Evolutionary conservation across 2,113 vertebrate genomes (phyloP).

Genomic region (Clinocottus analis): DNA sequence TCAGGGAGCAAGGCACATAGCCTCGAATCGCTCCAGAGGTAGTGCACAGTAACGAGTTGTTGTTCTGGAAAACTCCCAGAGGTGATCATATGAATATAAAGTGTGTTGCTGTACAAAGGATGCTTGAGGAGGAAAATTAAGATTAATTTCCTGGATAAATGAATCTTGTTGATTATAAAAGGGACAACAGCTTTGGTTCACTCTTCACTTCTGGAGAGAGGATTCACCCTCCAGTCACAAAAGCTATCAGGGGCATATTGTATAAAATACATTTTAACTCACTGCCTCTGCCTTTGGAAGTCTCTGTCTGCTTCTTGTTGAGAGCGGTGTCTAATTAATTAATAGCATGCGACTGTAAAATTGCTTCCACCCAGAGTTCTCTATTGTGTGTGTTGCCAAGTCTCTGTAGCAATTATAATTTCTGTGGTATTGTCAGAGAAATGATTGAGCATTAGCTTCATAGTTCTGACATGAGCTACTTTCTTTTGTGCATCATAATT

Average conservation of each 20-base stretch:
- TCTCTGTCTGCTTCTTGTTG: constrained; percentile 18
- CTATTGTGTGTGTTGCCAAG: constrained; percentile 35
- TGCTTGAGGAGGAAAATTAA: constrained; percentile 55
- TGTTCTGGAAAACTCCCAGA: constrained; percentile 51
- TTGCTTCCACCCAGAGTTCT: constrained; percentile 42
- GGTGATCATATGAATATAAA: constrained; percentile 61
- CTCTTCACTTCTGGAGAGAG: constrained; percentile 26
- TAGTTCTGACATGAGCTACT: constrained; percentile 23
- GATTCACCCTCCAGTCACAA: constrained; percentile 43
- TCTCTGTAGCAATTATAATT: constrained; percentile 51
- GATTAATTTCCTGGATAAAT: constrained; percentile 67
- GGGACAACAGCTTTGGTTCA: constrained; percentile 30
- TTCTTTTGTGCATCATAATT: constrained; percentile 22
- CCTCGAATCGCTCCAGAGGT: constrained; percentile 4
- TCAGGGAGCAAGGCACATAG: constrained; percentile 27
- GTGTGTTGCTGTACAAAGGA: constrained; percentile 42
- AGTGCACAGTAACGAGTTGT: constrained; percentile 35
- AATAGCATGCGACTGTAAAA: constrained; percentile 57
- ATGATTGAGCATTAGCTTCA: constrained; percentile 30
- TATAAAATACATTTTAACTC: constrained; percentile 22
- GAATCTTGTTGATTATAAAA: constrained; percentile 50
- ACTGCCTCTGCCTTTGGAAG: constrained; percentile 3
- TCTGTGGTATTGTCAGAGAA: constrained; percentile 29
- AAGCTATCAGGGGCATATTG: constrained; percentile 51
- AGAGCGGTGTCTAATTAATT: constrained; percentile 63